phyloP scores from a whole-genome alignment of 2,888 invertebrate species.

The Halictus ligatus region DNA sequence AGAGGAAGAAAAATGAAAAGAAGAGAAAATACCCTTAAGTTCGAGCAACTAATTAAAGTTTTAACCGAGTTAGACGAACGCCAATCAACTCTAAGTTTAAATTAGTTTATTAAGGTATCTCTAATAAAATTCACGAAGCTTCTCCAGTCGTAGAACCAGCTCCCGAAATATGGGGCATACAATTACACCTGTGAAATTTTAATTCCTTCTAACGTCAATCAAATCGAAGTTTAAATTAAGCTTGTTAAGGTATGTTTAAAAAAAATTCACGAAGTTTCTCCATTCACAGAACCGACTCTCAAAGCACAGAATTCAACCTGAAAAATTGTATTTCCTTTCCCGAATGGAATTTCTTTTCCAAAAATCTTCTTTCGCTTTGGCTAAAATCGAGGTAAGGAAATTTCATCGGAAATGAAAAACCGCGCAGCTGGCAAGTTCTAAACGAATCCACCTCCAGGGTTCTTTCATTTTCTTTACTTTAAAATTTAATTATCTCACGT shows the following conservation, averaged over 20 bases:
- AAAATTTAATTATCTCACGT: constrained; percentile 31
- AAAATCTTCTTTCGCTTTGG: not conserved
- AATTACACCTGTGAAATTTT: not conserved
- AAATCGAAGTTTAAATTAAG: not conserved
- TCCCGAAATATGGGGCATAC: not conserved
- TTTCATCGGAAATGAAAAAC: not conserved
- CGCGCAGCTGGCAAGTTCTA: not conserved
- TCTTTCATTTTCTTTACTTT: not conserved
- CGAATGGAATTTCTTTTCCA: not conserved
- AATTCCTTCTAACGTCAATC: not conserved
- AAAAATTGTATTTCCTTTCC: not conserved
- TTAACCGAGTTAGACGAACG: constrained; percentile 40
- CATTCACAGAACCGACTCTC: not conserved
- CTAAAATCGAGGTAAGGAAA: not conserved
- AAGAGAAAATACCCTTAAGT: constrained; percentile 18
- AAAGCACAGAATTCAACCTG: not conserved
- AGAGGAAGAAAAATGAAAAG: not conserved
- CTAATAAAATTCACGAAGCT: constrained; percentile 37
- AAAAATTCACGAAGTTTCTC: constrained; percentile 33
- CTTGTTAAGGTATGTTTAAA: constrained; percentile 16
- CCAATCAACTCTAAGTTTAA: constrained; percentile 38
- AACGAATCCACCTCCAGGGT: not conserved
- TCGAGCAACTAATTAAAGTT: constrained; percentile 53
- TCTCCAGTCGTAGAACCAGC: not conserved
- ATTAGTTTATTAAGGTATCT: constrained; percentile 43